Conservation (phyloP, 2,797 vertebrate genomes). For the Chelmon rostratus region DNA sequence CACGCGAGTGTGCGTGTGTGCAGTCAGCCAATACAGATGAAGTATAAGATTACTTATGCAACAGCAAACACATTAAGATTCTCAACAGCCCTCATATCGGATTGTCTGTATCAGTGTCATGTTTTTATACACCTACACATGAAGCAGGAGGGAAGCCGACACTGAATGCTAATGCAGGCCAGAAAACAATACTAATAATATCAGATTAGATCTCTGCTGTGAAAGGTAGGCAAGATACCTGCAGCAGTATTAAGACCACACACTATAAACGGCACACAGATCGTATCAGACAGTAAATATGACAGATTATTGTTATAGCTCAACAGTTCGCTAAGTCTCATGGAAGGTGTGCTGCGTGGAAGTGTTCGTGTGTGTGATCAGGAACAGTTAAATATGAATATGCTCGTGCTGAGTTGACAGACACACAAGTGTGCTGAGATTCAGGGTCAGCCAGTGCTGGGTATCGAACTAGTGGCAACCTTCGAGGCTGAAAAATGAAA, state of each 20-base stretch:
- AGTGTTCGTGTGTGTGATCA: constrained; percentile 7
- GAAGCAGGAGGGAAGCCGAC: constrained; percentile 38
- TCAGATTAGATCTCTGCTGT: constrained; percentile 68
- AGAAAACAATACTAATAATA: constrained; percentile 75
- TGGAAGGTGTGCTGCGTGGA: neutral
- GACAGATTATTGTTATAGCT: constrained; percentile 33
- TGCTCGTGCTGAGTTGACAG: neutral
- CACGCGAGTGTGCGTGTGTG: constrained; percentile 6
- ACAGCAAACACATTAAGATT: constrained; percentile 66
- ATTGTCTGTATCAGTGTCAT: constrained; percentile 65
- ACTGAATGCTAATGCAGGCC: constrained; percentile 66
- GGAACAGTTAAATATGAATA: neutral
- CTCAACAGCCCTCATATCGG: constrained; percentile 63
- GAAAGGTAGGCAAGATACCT: constrained; percentile 54
- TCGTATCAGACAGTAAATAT: constrained; percentile 57
- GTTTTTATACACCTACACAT: constrained; percentile 68
- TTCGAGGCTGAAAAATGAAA: too few relatives aligned
- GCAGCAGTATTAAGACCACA: constrained; percentile 59
- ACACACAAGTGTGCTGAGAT: constrained; percentile 10
- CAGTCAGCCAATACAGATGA: constrained; percentile 51
- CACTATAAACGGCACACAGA: constrained; percentile 49
- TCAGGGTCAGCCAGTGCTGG: neutral
- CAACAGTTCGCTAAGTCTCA: constrained; percentile 19
- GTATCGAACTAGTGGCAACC: neutral
- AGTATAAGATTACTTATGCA: constrained; percentile 65